These are phyloP conservation scores for Odontesthes bonariensis DNA, from an alignment of 2,113 vertebrate species.

Conservation along the genomic window DNA sequence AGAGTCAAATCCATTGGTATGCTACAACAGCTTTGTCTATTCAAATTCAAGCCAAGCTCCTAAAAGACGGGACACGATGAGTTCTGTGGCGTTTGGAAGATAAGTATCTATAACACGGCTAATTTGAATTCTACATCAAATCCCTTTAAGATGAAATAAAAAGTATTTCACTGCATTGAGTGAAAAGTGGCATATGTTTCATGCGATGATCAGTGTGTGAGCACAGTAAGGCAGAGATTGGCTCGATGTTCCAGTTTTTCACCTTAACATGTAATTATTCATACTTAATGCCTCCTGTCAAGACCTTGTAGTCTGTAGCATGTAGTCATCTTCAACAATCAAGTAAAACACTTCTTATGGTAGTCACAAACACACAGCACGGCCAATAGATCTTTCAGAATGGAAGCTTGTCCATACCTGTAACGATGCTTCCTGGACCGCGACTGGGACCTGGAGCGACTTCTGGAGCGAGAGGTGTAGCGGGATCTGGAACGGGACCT, in stretches of 20 bases:
- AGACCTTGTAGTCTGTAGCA: not conserved
- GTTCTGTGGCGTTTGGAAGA: conserved; percentile 36
- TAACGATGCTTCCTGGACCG: conserved; percentile 92
- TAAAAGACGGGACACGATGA: not conserved
- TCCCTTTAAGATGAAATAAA: too few relatives aligned
- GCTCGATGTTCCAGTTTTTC: not conserved
- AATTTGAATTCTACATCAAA: too few relatives aligned
- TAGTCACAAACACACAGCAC: not conserved
- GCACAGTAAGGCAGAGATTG: too few relatives aligned
- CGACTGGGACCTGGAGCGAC: conserved; percentile 85
- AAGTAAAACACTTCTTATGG: not conserved
- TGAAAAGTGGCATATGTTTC: too few relatives aligned
- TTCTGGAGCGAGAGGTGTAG: conserved; percentile 91
- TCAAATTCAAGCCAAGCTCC: conserved; percentile 27
- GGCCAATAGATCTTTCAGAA: not conserved
- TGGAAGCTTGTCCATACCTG: conserved; percentile 78
- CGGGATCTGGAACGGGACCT: conserved; percentile 90
- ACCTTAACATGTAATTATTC: not conserved
- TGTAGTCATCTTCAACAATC: conserved; percentile 1
- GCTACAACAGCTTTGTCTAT: conserved; percentile 18
- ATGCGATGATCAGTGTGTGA: too few relatives aligned
- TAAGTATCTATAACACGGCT: not conserved
- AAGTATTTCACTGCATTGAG: too few relatives aligned
- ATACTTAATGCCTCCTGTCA: not conserved
- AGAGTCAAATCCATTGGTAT: conserved; percentile 37